These are phyloP conservation scores for Acanthurus leucopareius DNA, from an alignment of 2,797 vertebrate species.

Conservation along the genomic window DNA sequence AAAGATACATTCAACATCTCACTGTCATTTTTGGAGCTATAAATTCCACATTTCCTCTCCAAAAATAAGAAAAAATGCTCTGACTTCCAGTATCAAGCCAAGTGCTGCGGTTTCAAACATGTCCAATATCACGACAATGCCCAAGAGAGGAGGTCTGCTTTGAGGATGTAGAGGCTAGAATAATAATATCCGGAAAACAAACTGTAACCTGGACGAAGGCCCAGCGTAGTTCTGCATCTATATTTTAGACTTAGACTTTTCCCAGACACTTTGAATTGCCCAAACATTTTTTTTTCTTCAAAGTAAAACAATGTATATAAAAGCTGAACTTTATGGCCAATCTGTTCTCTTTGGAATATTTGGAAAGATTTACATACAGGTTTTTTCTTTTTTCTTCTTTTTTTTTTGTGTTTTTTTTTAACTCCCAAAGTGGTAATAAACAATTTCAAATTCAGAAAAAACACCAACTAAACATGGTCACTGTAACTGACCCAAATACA, in stretches of 20 bases:
- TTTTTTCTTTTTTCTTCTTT: conserved; percentile 28
- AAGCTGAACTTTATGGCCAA: conserved; percentile 79
- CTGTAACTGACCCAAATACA: conserved; percentile 93
- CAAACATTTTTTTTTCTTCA: conserved; percentile 50
- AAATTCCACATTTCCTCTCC: conserved; percentile 77
- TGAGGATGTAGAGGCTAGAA: conserved; percentile 63
- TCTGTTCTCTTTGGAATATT: conserved; percentile 87
- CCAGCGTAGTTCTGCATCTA: conserved; percentile 64
- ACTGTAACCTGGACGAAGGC: conserved; percentile 51
- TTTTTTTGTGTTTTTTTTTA: conserved; percentile 57
- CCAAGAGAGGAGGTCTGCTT: conserved; percentile 72
- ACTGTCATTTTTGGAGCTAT: conserved; percentile 81
- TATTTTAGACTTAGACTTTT: conserved; percentile 47
- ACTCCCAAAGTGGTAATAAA: conserved; percentile 84
- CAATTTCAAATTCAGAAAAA: conserved; percentile 86
- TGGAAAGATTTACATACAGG: conserved; percentile 86
- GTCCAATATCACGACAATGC: conserved; percentile 75
- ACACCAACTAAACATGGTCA: conserved; percentile 91
- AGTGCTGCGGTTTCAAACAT: conserved; percentile 85
- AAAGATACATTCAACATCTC: conserved; percentile 88
- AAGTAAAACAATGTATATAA: conserved; percentile 74
- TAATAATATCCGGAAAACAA: conserved; percentile 62
- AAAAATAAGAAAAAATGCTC: conserved; percentile 55
- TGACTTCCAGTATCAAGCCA: conserved; percentile 84
- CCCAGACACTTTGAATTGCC: conserved; percentile 65